Base-by-base conservation (phyloP, 2,888 invertebrate species). In the Therioaphis trifolii region DNA sequence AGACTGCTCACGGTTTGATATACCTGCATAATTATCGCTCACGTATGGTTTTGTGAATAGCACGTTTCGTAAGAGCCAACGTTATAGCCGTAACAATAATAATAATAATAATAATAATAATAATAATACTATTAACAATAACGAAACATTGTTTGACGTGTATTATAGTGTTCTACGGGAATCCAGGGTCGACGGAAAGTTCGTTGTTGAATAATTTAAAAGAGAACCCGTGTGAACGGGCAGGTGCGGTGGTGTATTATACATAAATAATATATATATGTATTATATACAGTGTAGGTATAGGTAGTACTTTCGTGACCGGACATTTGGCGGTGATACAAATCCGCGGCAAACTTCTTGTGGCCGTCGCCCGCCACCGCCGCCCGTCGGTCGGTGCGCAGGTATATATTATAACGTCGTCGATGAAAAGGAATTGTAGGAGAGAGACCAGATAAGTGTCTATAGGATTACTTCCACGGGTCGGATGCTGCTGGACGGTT, bases 281-380 rank as follows among this genome's bases (percentile, higher is more conserved):
- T n/a, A n/a, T n/a, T n/a, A n/a, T n/a, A n/a, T n/a, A n/a, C n/a
- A n/a, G n/a, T n/a, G n/a, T n/a, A n/a, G n/a, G n/a, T n/a, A n/a
- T n/a, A n/a, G n/a, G 46, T 46, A 11, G 15, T 15, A 63, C 49
- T 77, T 63, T 63, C 14, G 63, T 77, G 46, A 46, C 46, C 29
- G n/a, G 46, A 77, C 29, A 27, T 63, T 63, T 76, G 63, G n/a
- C 12, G 63, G 46, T 61, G n/a, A n/a, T 27, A 46, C n/a, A 58
- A 75, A 75, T 75, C 58, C 75, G 24, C 4, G 63, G n/a, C 61
- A 29, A 76, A 63, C 46, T 63, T 76, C 14, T 35, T 63, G 14
- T 12, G 43, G 11, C 21, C 27, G 24, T 9, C 15, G 46, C 21
- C 29, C 5, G n/a, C n/a, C n/a, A n/a, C n/a, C 46, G 46, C 46